Conservation (phyloP, 2,888 invertebrate species). For the Xestia c-nigrum region DNA sequence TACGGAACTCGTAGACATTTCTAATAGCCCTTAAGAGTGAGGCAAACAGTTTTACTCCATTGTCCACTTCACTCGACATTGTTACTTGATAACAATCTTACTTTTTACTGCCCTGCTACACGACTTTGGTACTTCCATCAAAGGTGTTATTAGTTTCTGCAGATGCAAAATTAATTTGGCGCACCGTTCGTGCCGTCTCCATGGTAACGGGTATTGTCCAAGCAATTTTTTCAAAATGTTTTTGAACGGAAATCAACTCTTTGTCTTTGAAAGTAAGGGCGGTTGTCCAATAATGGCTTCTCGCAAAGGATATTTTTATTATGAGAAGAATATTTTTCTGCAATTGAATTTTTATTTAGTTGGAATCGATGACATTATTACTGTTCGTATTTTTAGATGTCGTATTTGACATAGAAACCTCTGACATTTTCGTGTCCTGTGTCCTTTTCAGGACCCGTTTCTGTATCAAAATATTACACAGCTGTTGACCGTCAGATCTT, state of each 20-base stretch:
- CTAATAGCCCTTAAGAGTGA: slow-evolving; percentile 88
- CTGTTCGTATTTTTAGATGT: slow-evolving; percentile 44
- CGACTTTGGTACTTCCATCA: slow-evolving; percentile 65
- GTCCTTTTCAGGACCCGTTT: neutral
- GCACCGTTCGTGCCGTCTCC: slow-evolving; percentile 83
- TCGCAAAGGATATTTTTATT: slow-evolving; percentile 60
- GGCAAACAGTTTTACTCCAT: slow-evolving; percentile 88
- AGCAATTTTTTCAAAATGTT: slow-evolving; percentile 70
- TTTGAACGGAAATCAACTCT: slow-evolving; percentile 59
- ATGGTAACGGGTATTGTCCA: slow-evolving; percentile 80
- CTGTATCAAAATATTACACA: neutral
- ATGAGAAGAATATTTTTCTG: slow-evolving; percentile 70
- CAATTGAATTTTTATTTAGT: slow-evolving; percentile 75
- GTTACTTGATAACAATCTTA: slow-evolving; percentile 76
- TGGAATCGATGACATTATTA: slow-evolving; percentile 63
- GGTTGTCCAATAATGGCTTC: slow-evolving; percentile 28
- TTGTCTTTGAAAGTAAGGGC: slow-evolving; percentile 35
- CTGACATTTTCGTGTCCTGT: slow-evolving; percentile 15
- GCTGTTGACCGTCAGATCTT: neutral
- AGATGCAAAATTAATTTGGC: slow-evolving; percentile 61
- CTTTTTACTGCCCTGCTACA: slow-evolving; percentile 39
- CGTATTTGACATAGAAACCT: slow-evolving; percentile 25
- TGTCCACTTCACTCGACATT: slow-evolving; percentile 85
- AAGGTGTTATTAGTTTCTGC: slow-evolving; percentile 33
- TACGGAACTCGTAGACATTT: slow-evolving; percentile 84